Evolutionary conservation across 2,797 vertebrate genomes (phyloP), one percentile per base, ranked within the genome.

Genomic region (Liasis olivaceus): DNA sequence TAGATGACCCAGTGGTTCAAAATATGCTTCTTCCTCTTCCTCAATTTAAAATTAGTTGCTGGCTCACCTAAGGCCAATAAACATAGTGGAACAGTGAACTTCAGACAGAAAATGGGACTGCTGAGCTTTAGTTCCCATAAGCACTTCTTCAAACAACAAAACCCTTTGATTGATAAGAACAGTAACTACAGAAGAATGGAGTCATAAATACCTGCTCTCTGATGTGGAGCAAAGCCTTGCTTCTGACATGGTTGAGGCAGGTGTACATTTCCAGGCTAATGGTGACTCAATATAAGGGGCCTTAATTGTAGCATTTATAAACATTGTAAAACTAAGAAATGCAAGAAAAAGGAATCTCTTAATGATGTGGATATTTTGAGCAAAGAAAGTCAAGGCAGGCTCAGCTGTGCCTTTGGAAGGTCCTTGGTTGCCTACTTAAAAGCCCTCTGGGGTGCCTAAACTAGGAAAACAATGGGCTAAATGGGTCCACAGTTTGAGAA

Each of bases 161-260:
- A 14, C 15, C n/a, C 66, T 36, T 77, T 31, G 22, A 24, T 22
- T 66, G 47, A 86, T 90, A 60, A 84, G 62, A 66, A 56, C 8
- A 15, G 13, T 54, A 14, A 22, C 7, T 26, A 26, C 51, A 91
- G n/a, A 36, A 66, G 47, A 60, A 85, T 28, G 14, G 51, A 42
- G 28, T 77, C 84, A 0, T 60, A 93, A 86, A 81, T 51, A 93
- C 81, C 93, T 81, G 93, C 47, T 63, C 90, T 36, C n/a, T 17
- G 9, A 85, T 17, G 5, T 51, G 92, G 28, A 90, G 89, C 56
- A 93, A 92, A 91, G 91, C 28, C 14, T 92, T 94, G 8, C 20
- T 93, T 93, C 89, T 2, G 54, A 51, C 93, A 77, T 85, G 87
- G 31, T 62, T 54, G 84, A 69, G 5, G 81, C 87, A 93, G 60